Evolutionary conservation across 2,113 vertebrate genomes (phyloP), one percentile per base, ranked within the genome.

Genomic region (Scopus umbretta): DNA sequence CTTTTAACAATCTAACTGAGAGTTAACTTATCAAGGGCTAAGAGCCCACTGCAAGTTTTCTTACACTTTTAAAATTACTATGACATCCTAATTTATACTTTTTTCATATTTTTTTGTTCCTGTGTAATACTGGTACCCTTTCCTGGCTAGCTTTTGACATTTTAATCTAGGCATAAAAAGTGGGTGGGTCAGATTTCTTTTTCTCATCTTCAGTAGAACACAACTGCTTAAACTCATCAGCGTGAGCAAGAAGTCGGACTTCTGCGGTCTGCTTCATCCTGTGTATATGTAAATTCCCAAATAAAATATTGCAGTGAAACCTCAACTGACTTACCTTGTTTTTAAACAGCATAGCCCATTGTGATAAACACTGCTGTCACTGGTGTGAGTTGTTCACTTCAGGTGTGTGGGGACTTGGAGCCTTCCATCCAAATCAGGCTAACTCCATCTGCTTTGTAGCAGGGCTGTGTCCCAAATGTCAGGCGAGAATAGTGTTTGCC

Each of bases 231-330:
- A 82, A 91, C 43, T 96, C 97, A 72, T 92, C 87, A n/a, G 91
- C 89, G 91, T 94, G 96, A 96, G 96, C 80, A 67, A 92, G 88
- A 83, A 82, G 82, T 62, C 66, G 30, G 88, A 92, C 88, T 88
- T 26, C 88, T 88, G 93, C 32, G 36, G 94, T 96, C 97, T 95
- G 52, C 97, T 98, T 97, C 94, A 74, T 96, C 97, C 97, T 98
- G 97, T 98, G 97, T 98, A 92, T 96, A 97, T 98, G 97, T 98
- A 97, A 98, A 98, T 97, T 98, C 98, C 98, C 97, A 75, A 98
- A 98, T 98, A 98, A 98, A 98, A 97, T 10, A 97, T 86, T 97
- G 97, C 98, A 94, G 97, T 98, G 98, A 97, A 97, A 97, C 93
- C 85, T 90, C 80, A 23, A 1, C 66, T n/a, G 62, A 7, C 45